Base-by-base conservation (phyloP, 2,113 vertebrate genomes). In the Promerops cafer region DNA sequence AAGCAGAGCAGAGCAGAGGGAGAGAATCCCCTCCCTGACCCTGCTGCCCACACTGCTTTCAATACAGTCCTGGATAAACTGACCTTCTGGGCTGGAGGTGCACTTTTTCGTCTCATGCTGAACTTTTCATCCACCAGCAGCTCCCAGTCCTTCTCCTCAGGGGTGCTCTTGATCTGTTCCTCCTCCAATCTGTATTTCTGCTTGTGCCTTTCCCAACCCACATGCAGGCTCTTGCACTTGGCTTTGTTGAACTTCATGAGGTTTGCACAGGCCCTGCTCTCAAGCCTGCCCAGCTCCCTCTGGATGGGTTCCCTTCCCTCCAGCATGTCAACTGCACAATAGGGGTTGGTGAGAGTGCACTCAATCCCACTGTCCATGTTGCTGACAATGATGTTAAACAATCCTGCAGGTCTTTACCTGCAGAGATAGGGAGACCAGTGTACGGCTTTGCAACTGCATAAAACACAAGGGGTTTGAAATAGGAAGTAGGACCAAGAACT, bases 41-140 rank as follows among this genome's bases (percentile, higher is more conserved):
- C 27, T 50, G 33, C 37, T 65, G 37, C 27, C 13, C 27, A 19
- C 18, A 16, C 23, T 24, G 37, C 33, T 52, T 44, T 89, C 0
- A 0, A 13, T 33, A 47, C 42, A 57, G 37, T 22, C 21, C 22
- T 33, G 50, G 35, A 19, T 42, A 28, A 44, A 23, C 5, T 0
- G 0, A 22, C 66, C 42, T 64, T 40, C 40, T 63, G n/a, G 20
- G n/a, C 49, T 80, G 42, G 35, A 26, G 33, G 27, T 12, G 8
- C 35, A 22, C 35, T 35, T 28, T 42, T 47, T 40, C 0, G 0
- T 39, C 26, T 72, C 44, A 19, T 5, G 50, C 26, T 56, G 49
- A 56, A 56, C 35, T 64, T 56, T 42, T 27, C 31, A 13, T 23
- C 35, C 66, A 57, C 15, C 76, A 50, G 35, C 42, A 80, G 66